Conservation (phyloP, 2,888 invertebrate genomes). For the Amiota communis region DNA sequence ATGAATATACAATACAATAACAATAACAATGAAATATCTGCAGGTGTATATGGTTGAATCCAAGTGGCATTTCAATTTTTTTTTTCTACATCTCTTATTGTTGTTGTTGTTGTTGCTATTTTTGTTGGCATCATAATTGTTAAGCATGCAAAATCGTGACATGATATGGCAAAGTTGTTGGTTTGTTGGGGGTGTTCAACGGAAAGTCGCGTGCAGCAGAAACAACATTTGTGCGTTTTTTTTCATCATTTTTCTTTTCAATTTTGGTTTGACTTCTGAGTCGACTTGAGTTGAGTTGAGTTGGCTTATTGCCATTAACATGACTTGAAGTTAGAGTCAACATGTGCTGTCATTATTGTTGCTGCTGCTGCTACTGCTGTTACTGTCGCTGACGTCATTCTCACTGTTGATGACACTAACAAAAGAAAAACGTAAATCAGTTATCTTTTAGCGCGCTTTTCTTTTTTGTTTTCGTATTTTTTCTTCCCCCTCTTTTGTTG, state of each 20-base stretch:
- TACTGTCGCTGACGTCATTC: background rate
- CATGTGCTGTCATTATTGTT: conserved; percentile 7
- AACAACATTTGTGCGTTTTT: conserved; percentile 32
- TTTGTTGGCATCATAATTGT: conserved; percentile 39
- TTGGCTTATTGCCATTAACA: background rate
- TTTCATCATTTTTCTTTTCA: background rate
- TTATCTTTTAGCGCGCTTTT: conserved; percentile 3
- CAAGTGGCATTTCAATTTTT: conserved; percentile 61
- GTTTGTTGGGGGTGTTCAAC: conserved; percentile 59
- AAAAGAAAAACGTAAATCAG: background rate
- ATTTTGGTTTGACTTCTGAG: conserved; percentile 2
- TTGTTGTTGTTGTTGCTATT: conserved; percentile 32
- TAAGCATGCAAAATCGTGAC: conserved; percentile 59
- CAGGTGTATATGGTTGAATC: conserved; percentile 51
- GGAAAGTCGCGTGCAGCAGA: conserved; percentile 48
- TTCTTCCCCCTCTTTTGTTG: background rate
- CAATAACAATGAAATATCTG: conserved; percentile 55
- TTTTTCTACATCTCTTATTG: conserved; percentile 40
- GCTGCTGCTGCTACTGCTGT: background rate
- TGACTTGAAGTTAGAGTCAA: conserved; percentile 14
- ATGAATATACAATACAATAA: conserved; percentile 45
- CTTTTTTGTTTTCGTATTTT: background rate
- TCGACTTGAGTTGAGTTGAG: conserved; percentile 9
- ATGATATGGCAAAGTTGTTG: conserved; percentile 42
- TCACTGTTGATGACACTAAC: background rate